Evolutionary conservation across 2,888 invertebrate species (phyloP).

Genomic region (Pristionchus arcanus): DNA sequence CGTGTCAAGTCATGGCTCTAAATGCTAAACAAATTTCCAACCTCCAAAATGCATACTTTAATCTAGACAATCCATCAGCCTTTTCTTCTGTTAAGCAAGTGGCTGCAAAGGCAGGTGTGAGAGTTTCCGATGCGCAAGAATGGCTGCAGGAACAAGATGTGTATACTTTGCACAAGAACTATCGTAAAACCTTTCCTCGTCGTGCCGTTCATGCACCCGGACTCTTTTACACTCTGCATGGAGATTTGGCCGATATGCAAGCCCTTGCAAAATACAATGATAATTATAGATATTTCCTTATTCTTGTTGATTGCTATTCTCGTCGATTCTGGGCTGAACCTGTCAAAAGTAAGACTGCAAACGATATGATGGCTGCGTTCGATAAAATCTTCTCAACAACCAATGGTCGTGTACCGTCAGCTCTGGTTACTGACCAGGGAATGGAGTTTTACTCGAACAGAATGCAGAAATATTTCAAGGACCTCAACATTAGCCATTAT

Average conservation of each 20-base stretch:
- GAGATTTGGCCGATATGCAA: neutral
- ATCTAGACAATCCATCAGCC: neutral
- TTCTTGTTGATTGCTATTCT: neutral
- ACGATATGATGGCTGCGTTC: neutral
- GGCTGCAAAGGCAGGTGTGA: neutral
- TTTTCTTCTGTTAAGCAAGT: neutral
- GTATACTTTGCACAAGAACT: conserved; percentile 4
- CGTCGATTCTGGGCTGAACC: neutral
- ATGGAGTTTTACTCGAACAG: neutral
- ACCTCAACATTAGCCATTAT: neutral
- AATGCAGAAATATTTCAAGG: neutral
- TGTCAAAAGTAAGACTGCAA: neutral
- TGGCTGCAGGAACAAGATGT: neutral
- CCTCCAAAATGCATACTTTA: neutral
- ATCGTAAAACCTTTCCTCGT: neutral
- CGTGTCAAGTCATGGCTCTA: neutral
- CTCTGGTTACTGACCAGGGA: neutral
- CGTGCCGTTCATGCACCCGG: neutral
- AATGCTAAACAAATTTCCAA: neutral
- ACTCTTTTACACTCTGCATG: neutral
- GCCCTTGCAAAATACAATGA: neutral
- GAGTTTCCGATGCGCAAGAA: neutral
- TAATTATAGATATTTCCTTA: neutral
- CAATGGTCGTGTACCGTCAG: neutral
- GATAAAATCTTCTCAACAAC: neutral